Conservation (phyloP, 1,140 invertebrate species). For the Drosophila nikananu region DNA sequence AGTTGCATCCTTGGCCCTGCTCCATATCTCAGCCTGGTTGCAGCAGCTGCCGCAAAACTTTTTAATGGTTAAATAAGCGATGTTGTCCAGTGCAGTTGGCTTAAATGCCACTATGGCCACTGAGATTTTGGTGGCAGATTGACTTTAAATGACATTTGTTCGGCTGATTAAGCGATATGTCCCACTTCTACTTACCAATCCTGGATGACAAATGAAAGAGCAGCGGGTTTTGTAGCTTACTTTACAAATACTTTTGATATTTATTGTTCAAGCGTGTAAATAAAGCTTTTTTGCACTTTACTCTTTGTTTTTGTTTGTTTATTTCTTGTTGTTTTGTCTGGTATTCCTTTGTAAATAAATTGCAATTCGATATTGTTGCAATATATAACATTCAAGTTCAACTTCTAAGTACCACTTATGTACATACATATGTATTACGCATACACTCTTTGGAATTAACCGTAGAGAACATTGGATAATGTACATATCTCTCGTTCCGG, state of each 20-base stretch:
- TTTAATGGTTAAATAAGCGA: constrained; percentile 69
- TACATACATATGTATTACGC: constrained; percentile 12
- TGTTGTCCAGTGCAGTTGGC: constrained; percentile 45
- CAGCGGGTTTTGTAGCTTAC: constrained; percentile 19
- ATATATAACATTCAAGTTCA: constrained; percentile 43
- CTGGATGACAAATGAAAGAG: constrained; percentile 11
- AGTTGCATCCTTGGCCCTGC: constrained; percentile 44
- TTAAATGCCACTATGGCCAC: constrained; percentile 14
- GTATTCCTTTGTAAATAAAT: constrained; percentile 50
- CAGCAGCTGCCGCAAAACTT: constrained; percentile 55
- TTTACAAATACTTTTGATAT: constrained; percentile 57
- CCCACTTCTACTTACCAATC: neutral
- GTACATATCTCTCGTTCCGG: constrained; percentile 1
- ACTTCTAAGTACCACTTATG: constrained; percentile 43
- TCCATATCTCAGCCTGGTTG: constrained; percentile 25
- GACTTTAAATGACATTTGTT: constrained; percentile 19
- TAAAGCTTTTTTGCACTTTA: constrained; percentile 63
- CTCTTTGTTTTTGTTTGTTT: constrained; percentile 34
- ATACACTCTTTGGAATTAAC: constrained; percentile 1
- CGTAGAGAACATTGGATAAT: constrained; percentile 15
- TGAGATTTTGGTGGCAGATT: constrained; percentile 32
- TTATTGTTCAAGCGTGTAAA: constrained; percentile 64
- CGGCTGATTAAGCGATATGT: constrained; percentile 11
- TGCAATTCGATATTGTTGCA: constrained; percentile 50
- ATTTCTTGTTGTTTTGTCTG: constrained; percentile 8